Base-by-base conservation (phyloP, 2,113 vertebrate genomes). In the Manacus vitellinus region DNA sequence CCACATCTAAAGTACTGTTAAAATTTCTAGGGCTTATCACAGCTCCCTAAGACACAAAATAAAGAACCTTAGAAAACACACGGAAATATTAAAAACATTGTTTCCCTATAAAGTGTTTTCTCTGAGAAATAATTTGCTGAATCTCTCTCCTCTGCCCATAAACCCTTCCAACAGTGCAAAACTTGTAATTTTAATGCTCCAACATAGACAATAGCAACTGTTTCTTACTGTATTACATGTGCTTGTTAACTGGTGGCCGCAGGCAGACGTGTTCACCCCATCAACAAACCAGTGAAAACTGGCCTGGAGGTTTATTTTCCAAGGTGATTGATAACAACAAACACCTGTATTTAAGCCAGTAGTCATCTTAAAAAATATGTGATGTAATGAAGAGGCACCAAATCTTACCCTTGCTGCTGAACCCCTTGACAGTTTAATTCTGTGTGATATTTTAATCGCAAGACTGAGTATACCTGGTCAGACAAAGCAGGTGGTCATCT, bases 331-430 rank as follows among this genome's bases (percentile, higher is more conserved):
- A 97, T 96, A 98, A 95, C 95, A 49, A 91, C 94, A 97, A 97
- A 98, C 98, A 98, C 98, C 98, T 99, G 97, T 97, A 97, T 96
- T 95, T 95, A 96, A 96, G 97, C 95, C 49, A 98, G 97, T 56
- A 96, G 93, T 39, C n/a, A 92, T 95, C 94, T 96, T 89, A 98
- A 98, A 97, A 98, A 97, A 93, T 96, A 91, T 75, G 46, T 14
- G 54, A 95, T 95, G 88, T 86, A 97, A 95, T 94, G 95, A 95
- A 97, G 62, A 80, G 77, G 71, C 35, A 92, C 94, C 80, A 92
- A 89, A 97, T 96, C 94, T 97, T 96, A 95, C 68, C 88, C 95
- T 96, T 95, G 89, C 92, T 96, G 93, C 76, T 91, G 91, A 94
- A 96, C 52, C 94, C 52, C 67, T 67, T 95, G 96, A 97, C 95